phyloP scores from a whole-genome alignment of 2,888 invertebrate species.

The Lasioglossum oenotherae region DNA sequence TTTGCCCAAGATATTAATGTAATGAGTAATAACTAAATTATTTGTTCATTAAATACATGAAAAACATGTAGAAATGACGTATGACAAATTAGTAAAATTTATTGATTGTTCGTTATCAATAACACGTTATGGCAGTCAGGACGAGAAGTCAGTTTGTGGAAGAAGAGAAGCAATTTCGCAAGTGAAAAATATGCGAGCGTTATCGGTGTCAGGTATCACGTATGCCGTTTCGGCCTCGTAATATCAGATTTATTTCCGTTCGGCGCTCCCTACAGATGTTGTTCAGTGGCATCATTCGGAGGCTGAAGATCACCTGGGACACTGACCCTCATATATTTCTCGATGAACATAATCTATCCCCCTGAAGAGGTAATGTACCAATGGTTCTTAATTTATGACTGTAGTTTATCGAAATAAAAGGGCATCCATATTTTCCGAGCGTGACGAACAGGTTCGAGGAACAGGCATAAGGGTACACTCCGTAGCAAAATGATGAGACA shows the following conservation, averaged over 20 bases:
- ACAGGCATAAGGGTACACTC: neutral
- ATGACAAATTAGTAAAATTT: neutral
- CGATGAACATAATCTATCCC: constrained; percentile 9
- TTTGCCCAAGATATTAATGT: too few species aligned
- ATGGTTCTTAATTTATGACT: constrained; percentile 27
- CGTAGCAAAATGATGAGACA: neutral
- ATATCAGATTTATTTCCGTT: constrained; percentile 40
- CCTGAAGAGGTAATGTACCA: constrained; percentile 2
- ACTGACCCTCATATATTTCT: constrained; percentile 40
- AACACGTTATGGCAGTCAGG: neutral
- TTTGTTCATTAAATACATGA: neutral
- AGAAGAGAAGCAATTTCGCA: neutral
- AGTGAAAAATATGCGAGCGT: neutral
- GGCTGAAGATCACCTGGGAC: constrained; percentile 31
- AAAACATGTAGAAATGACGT: neutral
- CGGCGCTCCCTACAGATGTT: constrained; percentile 34
- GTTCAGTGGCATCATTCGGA: constrained; percentile 40
- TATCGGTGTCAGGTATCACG: neutral
- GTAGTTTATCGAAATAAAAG: neutral
- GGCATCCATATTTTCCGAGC: neutral
- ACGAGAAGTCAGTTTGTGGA: neutral
- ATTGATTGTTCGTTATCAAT: neutral
- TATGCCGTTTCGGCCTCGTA: constrained; percentile 19
- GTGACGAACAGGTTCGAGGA: neutral
- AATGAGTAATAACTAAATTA: too few species aligned